Base-by-base conservation (phyloP, 2,888 invertebrate species). In the Scaeva pyrastri region DNA sequence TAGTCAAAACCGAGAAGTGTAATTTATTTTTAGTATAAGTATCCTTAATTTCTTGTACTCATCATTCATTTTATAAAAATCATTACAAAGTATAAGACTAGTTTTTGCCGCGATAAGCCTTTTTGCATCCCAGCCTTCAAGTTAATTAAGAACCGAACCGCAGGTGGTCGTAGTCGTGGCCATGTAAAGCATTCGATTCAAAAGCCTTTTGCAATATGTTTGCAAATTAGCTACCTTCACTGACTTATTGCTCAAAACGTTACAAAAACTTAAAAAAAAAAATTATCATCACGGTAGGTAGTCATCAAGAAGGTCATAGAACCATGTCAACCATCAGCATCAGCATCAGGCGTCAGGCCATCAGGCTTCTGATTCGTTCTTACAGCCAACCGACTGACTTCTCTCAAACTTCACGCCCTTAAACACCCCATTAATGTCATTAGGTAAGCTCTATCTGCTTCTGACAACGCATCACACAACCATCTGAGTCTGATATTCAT, bases 371-470 rank as follows among this genome's bases (percentile, higher is more conserved):
- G 1, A 7, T 66, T 48, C 48, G 48, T 48, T n/a, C n/a, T n/a
- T n/a, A n/a, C n/a, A 48, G 31, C 48, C 48, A 50, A 58, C 55
- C n/a, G n/a, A n/a, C n/a, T n/a, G n/a, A n/a, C n/a, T n/a, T n/a
- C n/a, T n/a, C n/a, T n/a, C n/a, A 31, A 41, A 21, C 79, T 74
- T 60, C 45, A 68, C 68, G 80, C 76, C 75, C 76, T 81, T 71
- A 71, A 70, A 76, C 77, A 82, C 60, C 60, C 52, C 72, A 77
- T 68, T 77, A 64, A 66, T n/a, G 50, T 82, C 82, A 66, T 77
- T 72, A 77, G 41, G 72, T 66, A 19, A 66, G 31, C 19, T 66
- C 66, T 52, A 56, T 78, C 23, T 5, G 60, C 48, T 16, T 71
- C 43, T 58, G 52, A 68, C 68, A 68, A 68, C 68, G 74, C 31